Base-by-base conservation (phyloP, 2,888 invertebrate species). In the Danaus chrysippus region DNA sequence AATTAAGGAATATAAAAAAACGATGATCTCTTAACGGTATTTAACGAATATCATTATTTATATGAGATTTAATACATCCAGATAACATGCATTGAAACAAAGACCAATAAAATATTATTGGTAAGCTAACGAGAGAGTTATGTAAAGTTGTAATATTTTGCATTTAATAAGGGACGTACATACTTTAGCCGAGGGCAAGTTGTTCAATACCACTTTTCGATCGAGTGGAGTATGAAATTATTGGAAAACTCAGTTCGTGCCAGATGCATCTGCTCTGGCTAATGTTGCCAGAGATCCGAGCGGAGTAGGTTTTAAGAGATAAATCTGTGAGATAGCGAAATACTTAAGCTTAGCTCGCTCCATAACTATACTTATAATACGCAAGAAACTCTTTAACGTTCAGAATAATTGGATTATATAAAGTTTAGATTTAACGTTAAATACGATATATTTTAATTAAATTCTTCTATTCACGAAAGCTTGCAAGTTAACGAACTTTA, bases 201-300 rank as follows among this genome's bases (percentile, higher is more conserved):
- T 71, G 71, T 56, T 58, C 73, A 87, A 89, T 87, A 87, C 81
- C 63, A 70, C 75, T 71, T 76, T 73, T 77, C 83, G 84, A 85
- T 86, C 83, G 79, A 68, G 80, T 79, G 73, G 76, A 76, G 82
- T 87, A 87, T 86, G 87, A 86, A 89, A 89, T 90, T 90, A 89
- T 90, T 88, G 87, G 87, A 82, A 84, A 85, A 86, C 79, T 82
- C 79, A 81, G 77, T 85, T 87, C 88, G 88, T 87, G 89, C 83
- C 73, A 84, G 87, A 87, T 87, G 83, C 84, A 87, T 87, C 88
- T 85, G 83, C 81, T 73, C 73, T 74, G 72, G 68, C 84, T 83
- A 84, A 85, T 83, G 81, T 79, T 82, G 82, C 80, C 77, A 86
- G 82, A 83, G 86, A 82, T 81, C 81, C 81, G 76, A 80, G 76